These are phyloP conservation scores for Lysiphlebus fabarum DNA, from an alignment of 1,140 invertebrate species.

Conservation along the genomic window DNA sequence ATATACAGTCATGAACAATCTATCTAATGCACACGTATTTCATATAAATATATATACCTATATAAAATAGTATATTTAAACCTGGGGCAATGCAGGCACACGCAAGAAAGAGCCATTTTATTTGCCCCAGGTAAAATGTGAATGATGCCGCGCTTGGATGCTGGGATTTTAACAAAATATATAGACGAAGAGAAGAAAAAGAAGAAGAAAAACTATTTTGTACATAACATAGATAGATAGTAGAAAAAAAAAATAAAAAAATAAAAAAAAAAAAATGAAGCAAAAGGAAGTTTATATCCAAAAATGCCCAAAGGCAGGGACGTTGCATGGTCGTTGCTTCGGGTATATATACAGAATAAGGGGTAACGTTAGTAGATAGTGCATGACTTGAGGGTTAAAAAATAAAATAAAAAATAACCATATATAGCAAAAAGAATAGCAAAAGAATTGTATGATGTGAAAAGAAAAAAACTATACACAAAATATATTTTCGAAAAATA, in stretches of 20 bases:
- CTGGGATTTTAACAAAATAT: conserved; percentile 8
- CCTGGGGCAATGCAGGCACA: conserved; percentile 47
- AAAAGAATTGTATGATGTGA: background rate
- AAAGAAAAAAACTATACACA: too few relatives aligned
- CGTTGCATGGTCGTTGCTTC: conserved; percentile 32
- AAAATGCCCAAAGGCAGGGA: conserved; percentile 20
- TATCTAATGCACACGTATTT: too few relatives aligned
- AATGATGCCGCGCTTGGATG: conserved; percentile 36
- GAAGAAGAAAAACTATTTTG: background rate
- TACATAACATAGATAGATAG: too few relatives aligned
- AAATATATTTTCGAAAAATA: too few relatives aligned
- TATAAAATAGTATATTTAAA: too few relatives aligned
- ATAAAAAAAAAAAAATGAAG: conserved; percentile 13
- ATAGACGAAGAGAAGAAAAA: conserved; percentile 16
- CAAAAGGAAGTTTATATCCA: conserved; percentile 10
- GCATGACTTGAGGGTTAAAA: conserved; percentile 16
- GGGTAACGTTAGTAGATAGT: conserved; percentile 33
- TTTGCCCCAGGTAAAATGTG: conserved; percentile 36
- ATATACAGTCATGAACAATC: too few relatives aligned
- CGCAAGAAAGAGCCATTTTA: conserved; percentile 42
- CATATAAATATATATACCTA: too few relatives aligned
- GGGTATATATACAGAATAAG: conserved; percentile 39
- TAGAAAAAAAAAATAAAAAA: background rate
- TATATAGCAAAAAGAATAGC: too few relatives aligned
- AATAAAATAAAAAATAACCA: too few relatives aligned